phyloP scores from a whole-genome alignment of 2,888 invertebrate species.

The Hipparchia semele region DNA sequence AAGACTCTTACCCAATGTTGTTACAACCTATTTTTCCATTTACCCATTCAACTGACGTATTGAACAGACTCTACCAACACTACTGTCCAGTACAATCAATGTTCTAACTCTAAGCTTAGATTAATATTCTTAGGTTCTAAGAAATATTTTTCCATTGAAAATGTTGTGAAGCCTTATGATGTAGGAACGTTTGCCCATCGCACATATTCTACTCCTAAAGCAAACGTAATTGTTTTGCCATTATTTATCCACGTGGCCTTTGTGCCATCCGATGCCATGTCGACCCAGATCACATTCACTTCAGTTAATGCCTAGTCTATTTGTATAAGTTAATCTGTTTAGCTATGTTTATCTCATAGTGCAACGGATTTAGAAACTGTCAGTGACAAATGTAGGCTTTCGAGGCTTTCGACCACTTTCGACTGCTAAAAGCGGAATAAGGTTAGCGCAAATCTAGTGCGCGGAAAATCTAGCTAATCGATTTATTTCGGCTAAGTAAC shows the following conservation, averaged over 20 bases:
- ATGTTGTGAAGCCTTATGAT: neutral
- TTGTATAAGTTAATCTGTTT: neutral
- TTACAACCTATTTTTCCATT: no score
- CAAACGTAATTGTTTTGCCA: neutral
- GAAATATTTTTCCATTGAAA: neutral
- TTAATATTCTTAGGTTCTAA: no score
- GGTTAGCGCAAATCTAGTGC: no score
- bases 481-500: no score
- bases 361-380: conserved; percentile 6
- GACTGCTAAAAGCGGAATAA: no score
- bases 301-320: neutral
- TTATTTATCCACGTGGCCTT: conserved; percentile 9
- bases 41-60: no score
- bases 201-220: conserved; percentile 4
- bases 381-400: neutral
- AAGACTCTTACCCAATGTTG: no score
- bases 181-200: neutral
- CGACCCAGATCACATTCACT: conserved; percentile 8
- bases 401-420: neutral
- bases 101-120: no score
- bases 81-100: no score
- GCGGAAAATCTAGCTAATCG: no score
- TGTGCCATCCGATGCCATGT: conserved; percentile 7
- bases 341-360: neutral
- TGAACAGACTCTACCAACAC: no score